Evolutionary conservation across 2,113 vertebrate genomes (phyloP), one percentile per base, ranked within the genome.

Genomic region (Perccottus glenii): DNA sequence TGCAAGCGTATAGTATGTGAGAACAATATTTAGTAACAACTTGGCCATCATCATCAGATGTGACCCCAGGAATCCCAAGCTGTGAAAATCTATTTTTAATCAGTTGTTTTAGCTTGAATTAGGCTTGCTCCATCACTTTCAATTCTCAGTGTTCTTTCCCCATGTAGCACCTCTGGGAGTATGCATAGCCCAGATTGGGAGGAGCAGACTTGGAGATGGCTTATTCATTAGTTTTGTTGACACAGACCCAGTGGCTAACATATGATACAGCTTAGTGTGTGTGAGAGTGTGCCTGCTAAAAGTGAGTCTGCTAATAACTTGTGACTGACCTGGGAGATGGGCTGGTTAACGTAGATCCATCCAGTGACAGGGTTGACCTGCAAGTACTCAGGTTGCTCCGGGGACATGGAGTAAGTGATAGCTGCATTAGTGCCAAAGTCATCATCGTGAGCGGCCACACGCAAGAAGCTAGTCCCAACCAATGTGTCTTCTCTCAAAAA

Each of bases 331-430:
- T 94, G 94, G 53, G 93, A 93, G 79, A 96, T 90, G 58, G 93
- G 94, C 33, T 95, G 93, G 85, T 92, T 94, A 7, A 96, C 94
- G 55, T 92, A 97, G 38, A 97, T 90, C 94, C 95, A 96, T 77
- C 95, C 95, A 0, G 94, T 95, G 48, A 92, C 73, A 9, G 94
- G 93, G 88, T 96, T 93, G 76, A 96, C 94, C 35, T 85, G 87
- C 64, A 97, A 92, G 83, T 95, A 93, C 87, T 94, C 89, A 0
- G 92, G 92, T 78, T 93, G 92, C 61, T 94, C 93, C 49, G 66
- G 76, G 32, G 90, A 91, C 82, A 94, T 91, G 4, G 91, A 94
- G 80, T 96, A 97, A 2, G 89, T 88, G 80, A 96, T 84, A 4
- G 91, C 92, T 19, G 94, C 93, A 40, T 96, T 94, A 27, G 92